Conservation (phyloP, 2,888 invertebrate genomes). For the Habroteleia sp. region DNA sequence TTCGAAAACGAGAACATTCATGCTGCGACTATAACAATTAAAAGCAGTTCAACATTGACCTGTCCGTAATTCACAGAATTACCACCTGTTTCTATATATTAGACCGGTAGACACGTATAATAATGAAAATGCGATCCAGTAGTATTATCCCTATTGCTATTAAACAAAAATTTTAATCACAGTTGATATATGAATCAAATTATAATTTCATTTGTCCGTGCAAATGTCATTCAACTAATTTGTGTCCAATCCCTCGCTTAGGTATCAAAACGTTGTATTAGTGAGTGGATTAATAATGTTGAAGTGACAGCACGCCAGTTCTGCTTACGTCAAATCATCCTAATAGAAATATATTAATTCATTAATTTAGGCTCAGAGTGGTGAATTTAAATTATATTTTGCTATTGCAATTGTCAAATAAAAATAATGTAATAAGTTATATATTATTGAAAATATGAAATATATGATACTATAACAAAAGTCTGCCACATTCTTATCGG, state of each 20-base stretch:
- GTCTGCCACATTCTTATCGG: no score
- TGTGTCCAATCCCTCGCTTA: conserved; percentile 24
- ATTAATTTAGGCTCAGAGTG: no score
- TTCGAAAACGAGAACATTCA: conserved; percentile 31
- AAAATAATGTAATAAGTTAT: no score
- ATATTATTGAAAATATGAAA: no score
- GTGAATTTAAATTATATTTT: no score
- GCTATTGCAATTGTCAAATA: no score
- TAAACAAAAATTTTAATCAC: conserved; percentile 35
- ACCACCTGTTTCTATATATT: conserved; percentile 21
- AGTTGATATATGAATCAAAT: conserved; percentile 40
- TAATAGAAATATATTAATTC: no score
- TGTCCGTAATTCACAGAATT: conserved; percentile 22
- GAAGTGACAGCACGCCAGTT: conserved; percentile 22
- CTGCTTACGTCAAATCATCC: no score
- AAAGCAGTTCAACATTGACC: conserved; percentile 45
- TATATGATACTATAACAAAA: no score
- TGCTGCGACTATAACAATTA: conserved; percentile 36
- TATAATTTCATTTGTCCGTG: conserved; percentile 20
- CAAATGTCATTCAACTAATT: conserved; percentile 22
- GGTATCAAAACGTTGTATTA: conserved; percentile 45
- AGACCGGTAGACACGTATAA: conserved; percentile 46
- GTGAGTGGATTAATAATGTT: conserved; percentile 26
- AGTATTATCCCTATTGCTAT: conserved; percentile 41
- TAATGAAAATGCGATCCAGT: conserved; percentile 44